Evolutionary conservation across 2,888 invertebrate species (phyloP), one percentile per base, ranked within the genome.

Genomic region (Tetragnatha montana): DNA sequence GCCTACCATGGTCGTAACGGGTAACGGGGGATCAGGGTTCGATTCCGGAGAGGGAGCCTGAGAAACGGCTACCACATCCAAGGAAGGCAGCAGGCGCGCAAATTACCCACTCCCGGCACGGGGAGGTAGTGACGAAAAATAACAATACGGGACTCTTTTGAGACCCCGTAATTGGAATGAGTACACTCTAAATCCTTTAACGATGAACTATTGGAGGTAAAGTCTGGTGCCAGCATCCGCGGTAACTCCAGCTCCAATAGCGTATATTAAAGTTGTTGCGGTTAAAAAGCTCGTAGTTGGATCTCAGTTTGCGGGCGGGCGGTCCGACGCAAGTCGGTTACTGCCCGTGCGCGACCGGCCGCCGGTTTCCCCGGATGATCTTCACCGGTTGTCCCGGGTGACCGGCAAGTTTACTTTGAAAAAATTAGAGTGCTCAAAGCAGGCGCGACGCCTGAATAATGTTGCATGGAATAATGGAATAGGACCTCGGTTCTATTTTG

Each of bases 11-110:
- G 95, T 95, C 94, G 94, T 94, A 94, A 95, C 95, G 95, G 95
- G 95, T 95, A 95, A 95, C 95, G 95, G 95, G 95, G 95, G 95
- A 95, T 95, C 94, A 95, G 95, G 95, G 95, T 95, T 95, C 95
- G 95, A 95, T 95, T 95, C 95, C 95, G 95, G 95, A 95, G 95
- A 95, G 95, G 95, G 95, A 95, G 95, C 95, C 95, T 95, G 95
- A 95, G 95, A 95, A 95, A 95, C 95, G 95, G 95, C 95, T 95
- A 95, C 95, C 95, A 95, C 95, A 95, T 95, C 95, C 94, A 95
- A 95, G 95, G 95, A 95, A 95, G 95, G 95, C 95, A 95, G 95
- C 95, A 95, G 83, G 83, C 73, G 73, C 75, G 74, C 73, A 94
- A 94, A 93, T 94, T 95, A 95, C 94, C 95, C 95, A 95, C 94